Evolutionary conservation across 2,797 vertebrate genomes (phyloP).

Genomic region (Macropus fuliginosus): DNA sequence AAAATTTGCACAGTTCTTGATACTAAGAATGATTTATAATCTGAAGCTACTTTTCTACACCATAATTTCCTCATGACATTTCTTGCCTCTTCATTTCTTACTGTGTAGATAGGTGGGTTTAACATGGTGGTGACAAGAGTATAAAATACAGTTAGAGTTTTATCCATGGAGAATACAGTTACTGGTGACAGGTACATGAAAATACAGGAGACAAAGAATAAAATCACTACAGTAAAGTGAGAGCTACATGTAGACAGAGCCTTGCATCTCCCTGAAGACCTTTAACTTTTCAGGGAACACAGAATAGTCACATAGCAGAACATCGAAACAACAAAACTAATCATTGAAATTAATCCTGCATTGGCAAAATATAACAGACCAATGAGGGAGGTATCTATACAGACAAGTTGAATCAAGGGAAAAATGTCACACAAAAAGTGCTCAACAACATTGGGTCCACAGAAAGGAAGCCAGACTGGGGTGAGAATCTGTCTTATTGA

Average conservation of each 20-base stretch:
- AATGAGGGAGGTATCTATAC: neutral
- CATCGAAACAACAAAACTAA: neutral
- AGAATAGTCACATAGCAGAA: too few relatives aligned
- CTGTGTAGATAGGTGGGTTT: conserved; percentile 67
- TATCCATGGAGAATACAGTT: conserved; percentile 31
- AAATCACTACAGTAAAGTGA: conserved; percentile 46
- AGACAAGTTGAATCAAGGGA: conserved; percentile 30
- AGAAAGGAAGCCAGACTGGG: conserved; percentile 29
- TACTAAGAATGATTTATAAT: neutral
- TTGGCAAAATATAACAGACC: neutral
- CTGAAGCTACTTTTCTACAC: neutral
- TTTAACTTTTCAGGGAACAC: conserved; percentile 17
- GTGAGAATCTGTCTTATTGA: conserved; percentile 45
- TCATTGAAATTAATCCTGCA: neutral
- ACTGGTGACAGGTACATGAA: conserved; percentile 49
- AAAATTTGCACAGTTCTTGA: neutral
- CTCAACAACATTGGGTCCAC: neutral
- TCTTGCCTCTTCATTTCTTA: conserved; percentile 61
- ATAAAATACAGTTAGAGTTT: conserved; percentile 63
- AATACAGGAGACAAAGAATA: conserved; percentile 25
- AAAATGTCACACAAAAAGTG: neutral
- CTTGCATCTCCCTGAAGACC: neutral
- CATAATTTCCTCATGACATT: conserved; percentile 40
- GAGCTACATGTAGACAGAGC: conserved; percentile 53
- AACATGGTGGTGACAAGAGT: conserved; percentile 67